Conservation (phyloP, 2,797 vertebrate genomes). For the Poecile montanus region DNA sequence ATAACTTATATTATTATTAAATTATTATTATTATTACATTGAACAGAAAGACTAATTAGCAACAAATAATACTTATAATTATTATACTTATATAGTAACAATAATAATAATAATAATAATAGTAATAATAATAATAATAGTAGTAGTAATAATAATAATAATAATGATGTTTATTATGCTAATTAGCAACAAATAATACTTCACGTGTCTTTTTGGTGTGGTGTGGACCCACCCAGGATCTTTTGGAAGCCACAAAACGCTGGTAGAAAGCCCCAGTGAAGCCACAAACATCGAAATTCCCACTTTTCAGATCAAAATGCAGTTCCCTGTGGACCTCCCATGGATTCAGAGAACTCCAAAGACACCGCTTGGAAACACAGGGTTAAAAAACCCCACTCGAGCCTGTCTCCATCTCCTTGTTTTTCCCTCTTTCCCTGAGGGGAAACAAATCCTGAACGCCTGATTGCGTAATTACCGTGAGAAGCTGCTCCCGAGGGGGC, state of each 20-base stretch:
- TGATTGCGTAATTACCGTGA: rapidly evolving
- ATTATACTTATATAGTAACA: no score
- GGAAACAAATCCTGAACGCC: no score
- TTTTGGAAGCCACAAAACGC: background rate
- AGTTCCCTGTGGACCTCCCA: rapidly evolving
- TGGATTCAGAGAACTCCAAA: no score
- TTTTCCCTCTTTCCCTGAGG: background rate
- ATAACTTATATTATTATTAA: no score
- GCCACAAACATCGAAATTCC: background rate
- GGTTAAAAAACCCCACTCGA: rapidly evolving
- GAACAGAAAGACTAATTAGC: background rate
- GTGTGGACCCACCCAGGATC: background rate
- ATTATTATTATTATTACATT: no score
- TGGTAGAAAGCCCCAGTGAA: background rate
- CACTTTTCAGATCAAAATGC: background rate
- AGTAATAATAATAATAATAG: no score
- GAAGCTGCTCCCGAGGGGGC: rapidly evolving
- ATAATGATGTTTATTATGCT: no score
- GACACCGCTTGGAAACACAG: background rate
- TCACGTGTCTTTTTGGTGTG: rapidly evolving
- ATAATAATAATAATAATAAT: no score
- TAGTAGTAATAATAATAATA: no score
- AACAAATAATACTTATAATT: no score
- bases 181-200: background rate
- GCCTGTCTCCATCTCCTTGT: rapidly evolving